Base-by-base conservation (phyloP, 2,797 vertebrate genomes). In the Acrossocheilus wenchowensis region DNA sequence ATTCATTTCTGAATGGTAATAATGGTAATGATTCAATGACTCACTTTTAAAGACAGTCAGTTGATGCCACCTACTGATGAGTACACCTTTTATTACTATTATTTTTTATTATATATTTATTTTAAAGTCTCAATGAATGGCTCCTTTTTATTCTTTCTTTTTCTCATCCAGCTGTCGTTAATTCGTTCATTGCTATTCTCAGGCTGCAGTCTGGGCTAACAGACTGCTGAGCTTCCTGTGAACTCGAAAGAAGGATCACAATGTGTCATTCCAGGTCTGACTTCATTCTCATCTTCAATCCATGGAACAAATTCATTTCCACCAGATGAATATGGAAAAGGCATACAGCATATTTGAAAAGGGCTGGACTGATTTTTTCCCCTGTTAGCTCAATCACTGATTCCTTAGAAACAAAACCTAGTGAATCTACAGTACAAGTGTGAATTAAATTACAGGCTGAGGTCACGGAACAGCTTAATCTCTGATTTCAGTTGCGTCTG, bases 151-250 rank as follows among this genome's bases (percentile, higher is more conserved):
- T 48, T 82, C 71, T 52, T 3, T 30, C 81, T 60, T 68, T 88
- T 64, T 66, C 14, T 68, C 43, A 60, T 73, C n/a, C 89, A 90
- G 86, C 87, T 90, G 89, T 73, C 78, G 52, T 73, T 87, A 78
- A 79, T 82, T 66, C 45, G 83, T 68, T 50, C 78, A 78, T 73
- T 71, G 69, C 83, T 73, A 72, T 62, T 69, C 45, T 78, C 54
- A 73, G 80, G 34, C 52, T 77, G 62, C 82, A 54, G 86, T 64
- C 75, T 85, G 84, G 74, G 82, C 68, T 36, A 52, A 78, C 17
- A 85, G 81, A 78, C n/a, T 17, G 78, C 85, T 84, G 43, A 73
- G 83, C 62, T 34, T 86, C 54, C 71, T 39, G 41, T 71, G 26
- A 84, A 78, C 86, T 71, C 78, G 7, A 62, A 81, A 82, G 88